These are phyloP conservation scores for Botrylloides violaceus DNA, from an alignment of 23 tunicate genomes.

Conservation along the genomic window DNA sequence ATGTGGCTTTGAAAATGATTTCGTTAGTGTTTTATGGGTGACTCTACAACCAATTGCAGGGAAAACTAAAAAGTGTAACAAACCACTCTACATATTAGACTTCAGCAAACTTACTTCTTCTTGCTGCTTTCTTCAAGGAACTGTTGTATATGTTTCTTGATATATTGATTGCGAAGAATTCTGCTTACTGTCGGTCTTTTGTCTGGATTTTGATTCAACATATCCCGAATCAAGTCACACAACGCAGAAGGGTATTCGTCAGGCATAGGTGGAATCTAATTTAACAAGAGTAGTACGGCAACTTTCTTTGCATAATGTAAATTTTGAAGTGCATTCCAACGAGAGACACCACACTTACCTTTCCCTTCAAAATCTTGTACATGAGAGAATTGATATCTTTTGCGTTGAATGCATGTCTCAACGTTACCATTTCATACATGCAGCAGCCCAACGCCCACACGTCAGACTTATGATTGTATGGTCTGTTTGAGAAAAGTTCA, in stretches of 20 bases:
- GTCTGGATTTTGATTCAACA: slow-evolving; percentile 80
- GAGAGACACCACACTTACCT: slow-evolving; percentile 32
- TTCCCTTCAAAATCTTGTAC: slow-evolving; percentile 84
- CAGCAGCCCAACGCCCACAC: slow-evolving; percentile 99
- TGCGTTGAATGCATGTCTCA: slow-evolving; percentile 97
- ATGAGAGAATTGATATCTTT: slow-evolving; percentile 96
- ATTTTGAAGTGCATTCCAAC: not conserved
- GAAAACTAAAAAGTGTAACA: too few species aligned
- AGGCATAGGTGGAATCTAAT: slow-evolving; percentile 87
- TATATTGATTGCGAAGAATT: slow-evolving; percentile 68
- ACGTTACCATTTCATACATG: slow-evolving; percentile 92
- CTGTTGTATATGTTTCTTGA: slow-evolving; percentile 85
- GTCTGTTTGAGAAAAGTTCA: slow-evolving; percentile 88
- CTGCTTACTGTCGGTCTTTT: slow-evolving; percentile 76
- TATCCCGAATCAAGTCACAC: slow-evolving; percentile 67
- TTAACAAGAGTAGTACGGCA: not conserved
- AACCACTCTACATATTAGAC: too few species aligned
- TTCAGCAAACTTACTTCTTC: too few species aligned
- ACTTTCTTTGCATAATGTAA: not conserved
- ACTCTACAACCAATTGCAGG: too few species aligned
- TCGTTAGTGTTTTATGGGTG: too few species aligned
- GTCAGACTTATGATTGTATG: slow-evolving; percentile 93
- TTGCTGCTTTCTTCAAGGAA: slow-evolving; percentile 86
- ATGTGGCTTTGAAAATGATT: too few species aligned
- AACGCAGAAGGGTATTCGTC: slow-evolving; percentile 50